These are phyloP conservation scores for Tympanoctomys barrerae DNA, from an alignment of 2,797 vertebrate genomes.

Conservation along the genomic window DNA sequence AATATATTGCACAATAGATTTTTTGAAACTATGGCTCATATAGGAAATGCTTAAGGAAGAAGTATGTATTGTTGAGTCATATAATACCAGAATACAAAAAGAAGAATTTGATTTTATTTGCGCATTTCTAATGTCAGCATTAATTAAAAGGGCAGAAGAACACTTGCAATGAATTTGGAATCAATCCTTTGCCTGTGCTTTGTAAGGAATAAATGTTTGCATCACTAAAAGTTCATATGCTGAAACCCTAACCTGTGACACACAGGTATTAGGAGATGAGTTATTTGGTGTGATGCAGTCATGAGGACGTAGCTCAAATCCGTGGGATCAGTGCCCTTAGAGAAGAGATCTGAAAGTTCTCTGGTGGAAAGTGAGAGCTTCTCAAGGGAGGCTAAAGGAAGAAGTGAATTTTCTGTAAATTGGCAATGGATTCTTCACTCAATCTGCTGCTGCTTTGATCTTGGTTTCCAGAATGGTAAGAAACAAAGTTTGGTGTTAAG, in stretches of 20 bases:
- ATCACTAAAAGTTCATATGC: background rate
- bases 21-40: background rate
- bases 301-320: background rate
- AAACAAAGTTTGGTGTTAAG: background rate
- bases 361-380: no score
- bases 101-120: background rate
- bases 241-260: background rate
- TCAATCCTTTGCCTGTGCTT: background rate
- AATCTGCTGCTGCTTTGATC: background rate
- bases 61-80: background rate
- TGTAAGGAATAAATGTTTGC: background rate
- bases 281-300: background rate
- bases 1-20: background rate
- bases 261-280: background rate
- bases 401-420: background rate
- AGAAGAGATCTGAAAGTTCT: background rate
- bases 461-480: background rate
- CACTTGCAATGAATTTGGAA: background rate
- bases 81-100: background rate
- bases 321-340: background rate
- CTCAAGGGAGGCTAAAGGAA: background rate
- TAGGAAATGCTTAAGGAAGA: background rate
- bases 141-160: conserved; percentile 1
- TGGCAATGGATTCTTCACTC: background rate
- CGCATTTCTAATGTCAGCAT: background rate